Evolutionary conservation across 2,113 vertebrate species (phyloP).

Genomic region (Gobiocypris rarus): DNA sequence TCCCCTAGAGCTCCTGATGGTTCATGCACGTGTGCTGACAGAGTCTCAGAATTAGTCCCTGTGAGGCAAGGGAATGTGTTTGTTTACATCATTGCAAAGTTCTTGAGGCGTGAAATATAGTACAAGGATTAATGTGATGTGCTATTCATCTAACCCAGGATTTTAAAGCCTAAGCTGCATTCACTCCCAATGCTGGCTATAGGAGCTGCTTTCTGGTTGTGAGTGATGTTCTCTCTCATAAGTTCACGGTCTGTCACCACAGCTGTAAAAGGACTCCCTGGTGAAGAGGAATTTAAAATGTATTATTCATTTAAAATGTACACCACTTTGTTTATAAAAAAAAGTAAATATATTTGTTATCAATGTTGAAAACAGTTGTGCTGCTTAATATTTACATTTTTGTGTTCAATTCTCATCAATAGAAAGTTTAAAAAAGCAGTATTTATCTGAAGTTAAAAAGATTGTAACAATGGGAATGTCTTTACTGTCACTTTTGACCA

Average conservation of each 20-base stretch:
- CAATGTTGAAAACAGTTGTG: neutral
- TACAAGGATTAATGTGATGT: neutral
- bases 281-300: neutral
- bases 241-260: constrained; percentile 74
- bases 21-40: constrained; percentile 83
- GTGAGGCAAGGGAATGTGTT: neutral
- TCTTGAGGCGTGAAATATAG: neutral
- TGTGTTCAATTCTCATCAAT: no score
- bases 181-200: constrained; percentile 82
- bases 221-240: constrained; percentile 83
- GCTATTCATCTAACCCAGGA: constrained; percentile 74
- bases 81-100: neutral
- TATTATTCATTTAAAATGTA: neutral
- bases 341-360: neutral
- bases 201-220: constrained; percentile 76
- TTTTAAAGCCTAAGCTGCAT: constrained; percentile 85
- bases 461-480: neutral
- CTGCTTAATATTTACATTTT: neutral
- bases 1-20: constrained; percentile 78
- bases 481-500: neutral
- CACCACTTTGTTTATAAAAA: neutral
- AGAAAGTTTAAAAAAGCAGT: neutral
- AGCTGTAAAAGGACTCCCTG: constrained; percentile 85
- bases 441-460: neutral
- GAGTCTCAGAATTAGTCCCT: constrained; percentile 75